These are phyloP conservation scores for Galaxias olidus DNA, from an alignment of 2,797 vertebrate species.

Conservation along the genomic window DNA sequence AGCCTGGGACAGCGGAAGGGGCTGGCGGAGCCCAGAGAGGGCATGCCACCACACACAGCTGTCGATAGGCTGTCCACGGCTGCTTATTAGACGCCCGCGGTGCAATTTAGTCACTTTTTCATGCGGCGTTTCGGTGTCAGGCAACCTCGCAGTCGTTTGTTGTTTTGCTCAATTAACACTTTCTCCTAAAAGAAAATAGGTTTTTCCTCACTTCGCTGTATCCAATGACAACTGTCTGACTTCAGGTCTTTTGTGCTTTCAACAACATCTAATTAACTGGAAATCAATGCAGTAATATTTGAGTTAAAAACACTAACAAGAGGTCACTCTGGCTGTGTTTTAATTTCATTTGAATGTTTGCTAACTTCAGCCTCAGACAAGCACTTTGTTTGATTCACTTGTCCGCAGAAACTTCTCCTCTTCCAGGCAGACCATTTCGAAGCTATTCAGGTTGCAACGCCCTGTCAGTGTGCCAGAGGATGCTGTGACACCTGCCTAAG, in stretches of 20 bases:
- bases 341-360: too few species aligned
- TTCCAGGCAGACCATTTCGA: not conserved
- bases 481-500: constrained; percentile 37
- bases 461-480: constrained; percentile 36
- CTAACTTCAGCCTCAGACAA: not conserved
- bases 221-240: constrained; percentile 54
- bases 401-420: not conserved
- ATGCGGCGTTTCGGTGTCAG: constrained; percentile 44
- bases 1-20: constrained; percentile 29
- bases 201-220: constrained; percentile 46
- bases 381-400: not conserved
- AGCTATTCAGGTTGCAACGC: too few species aligned
- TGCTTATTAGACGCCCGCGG: constrained; percentile 62
- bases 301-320: constrained; percentile 33
- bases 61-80: constrained; percentile 51
- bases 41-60: constrained; percentile 36
- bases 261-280: constrained; percentile 60
- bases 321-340: constrained; percentile 19
- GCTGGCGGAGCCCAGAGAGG: constrained; percentile 49
- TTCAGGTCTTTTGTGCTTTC: constrained; percentile 35
- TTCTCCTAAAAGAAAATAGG: constrained; percentile 65
- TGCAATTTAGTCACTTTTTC: constrained; percentile 40
- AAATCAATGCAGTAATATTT: constrained; percentile 31
- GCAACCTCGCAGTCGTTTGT: constrained; percentile 50
- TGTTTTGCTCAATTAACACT: constrained; percentile 54